These are phyloP conservation scores for Phalacrocorax carbo DNA, from an alignment of 2,113 vertebrate species.

Conservation along the genomic window DNA sequence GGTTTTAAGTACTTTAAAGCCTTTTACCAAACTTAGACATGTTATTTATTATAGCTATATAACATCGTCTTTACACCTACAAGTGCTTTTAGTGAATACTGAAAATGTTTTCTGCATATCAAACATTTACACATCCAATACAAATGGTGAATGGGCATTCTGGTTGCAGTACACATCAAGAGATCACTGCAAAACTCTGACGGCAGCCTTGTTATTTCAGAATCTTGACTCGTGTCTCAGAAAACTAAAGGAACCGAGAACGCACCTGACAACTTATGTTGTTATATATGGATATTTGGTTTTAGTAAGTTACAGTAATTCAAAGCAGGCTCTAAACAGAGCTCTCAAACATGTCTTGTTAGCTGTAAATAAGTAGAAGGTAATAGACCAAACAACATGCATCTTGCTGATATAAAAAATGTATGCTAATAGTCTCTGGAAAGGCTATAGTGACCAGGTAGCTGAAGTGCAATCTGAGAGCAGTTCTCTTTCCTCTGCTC, in stretches of 20 bases:
- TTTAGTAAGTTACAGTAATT: background rate
- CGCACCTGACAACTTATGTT: rapidly evolving
- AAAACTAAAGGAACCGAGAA: background rate
- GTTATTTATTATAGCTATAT: background rate
- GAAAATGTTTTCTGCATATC: constrained; percentile 5
- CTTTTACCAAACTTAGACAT: background rate
- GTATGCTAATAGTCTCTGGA: background rate
- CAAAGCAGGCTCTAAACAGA: background rate
- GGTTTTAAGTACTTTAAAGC: constrained; percentile 26
- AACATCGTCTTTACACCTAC: background rate
- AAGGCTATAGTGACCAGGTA: background rate
- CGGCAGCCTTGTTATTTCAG: background rate
- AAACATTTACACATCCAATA: background rate
- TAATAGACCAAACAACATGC: background rate
- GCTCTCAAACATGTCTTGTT: background rate
- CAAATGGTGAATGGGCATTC: background rate
- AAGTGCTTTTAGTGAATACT: background rate
- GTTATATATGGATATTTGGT: background rate
- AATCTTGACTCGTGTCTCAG: background rate
- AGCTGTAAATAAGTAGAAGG: background rate
- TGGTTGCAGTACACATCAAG: background rate
- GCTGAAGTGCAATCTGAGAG: background rate
- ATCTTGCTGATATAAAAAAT: background rate
- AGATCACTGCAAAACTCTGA: background rate
- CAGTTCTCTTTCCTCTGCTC: background rate